Evolutionary conservation across 2,113 vertebrate genomes (phyloP).

Genomic region (Laterallus jamaicensis): DNA sequence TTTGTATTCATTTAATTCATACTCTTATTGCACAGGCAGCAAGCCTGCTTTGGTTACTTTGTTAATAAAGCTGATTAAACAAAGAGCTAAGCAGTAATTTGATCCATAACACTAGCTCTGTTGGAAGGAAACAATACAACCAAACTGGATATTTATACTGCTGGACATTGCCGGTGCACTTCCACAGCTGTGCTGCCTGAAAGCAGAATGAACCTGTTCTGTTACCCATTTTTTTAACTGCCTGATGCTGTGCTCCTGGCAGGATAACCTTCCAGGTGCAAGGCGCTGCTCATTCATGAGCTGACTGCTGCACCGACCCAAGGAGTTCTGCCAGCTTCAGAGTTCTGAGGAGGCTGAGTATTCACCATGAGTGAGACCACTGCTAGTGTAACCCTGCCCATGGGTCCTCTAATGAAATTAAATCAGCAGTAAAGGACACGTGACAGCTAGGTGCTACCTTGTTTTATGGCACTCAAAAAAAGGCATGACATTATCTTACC

Average conservation of each 20-base stretch:
- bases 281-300: neutral
- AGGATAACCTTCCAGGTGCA: neutral
- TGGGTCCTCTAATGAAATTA: rapidly evolving
- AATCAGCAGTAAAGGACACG: neutral
- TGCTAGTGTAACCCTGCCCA: neutral
- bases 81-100: neutral
- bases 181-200: neutral
- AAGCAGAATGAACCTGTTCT: neutral
- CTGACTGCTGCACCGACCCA: neutral
- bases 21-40: neutral
- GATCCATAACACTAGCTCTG: neutral
- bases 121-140: neutral
- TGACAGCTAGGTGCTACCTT: neutral
- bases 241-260: neutral
- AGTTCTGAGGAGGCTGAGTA: neutral
- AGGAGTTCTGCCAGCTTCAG: neutral
- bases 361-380: neutral
- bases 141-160: neutral
- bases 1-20: neutral
- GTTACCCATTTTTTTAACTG: neutral
- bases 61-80: neutral
- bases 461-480: neutral
- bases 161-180: neutral
- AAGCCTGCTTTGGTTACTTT: neutral
- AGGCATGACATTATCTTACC: neutral